Evolutionary conservation across 2,888 invertebrate genomes (phyloP).

Genomic region (Ormyrus rosae): DNA sequence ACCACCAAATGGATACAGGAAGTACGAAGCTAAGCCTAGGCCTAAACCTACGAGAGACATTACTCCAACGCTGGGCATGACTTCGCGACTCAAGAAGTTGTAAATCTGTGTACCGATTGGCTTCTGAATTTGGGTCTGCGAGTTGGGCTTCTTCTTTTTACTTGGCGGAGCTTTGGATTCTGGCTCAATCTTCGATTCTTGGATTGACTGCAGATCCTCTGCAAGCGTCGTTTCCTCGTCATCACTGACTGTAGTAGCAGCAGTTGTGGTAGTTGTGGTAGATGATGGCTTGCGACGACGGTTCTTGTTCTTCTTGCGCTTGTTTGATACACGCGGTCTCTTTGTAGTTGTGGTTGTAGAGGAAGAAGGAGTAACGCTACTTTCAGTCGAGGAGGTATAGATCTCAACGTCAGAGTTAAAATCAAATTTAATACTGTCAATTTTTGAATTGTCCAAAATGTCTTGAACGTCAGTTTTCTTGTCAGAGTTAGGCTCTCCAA

Average conservation of each 20-base stretch:
- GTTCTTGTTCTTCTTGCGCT: slow-evolving; percentile 77
- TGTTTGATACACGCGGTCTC: slow-evolving; percentile 76
- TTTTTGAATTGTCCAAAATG: slow-evolving; percentile 75
- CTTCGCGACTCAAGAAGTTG: slow-evolving; percentile 86
- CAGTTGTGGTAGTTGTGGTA: slow-evolving; percentile 65
- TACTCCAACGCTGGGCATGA: slow-evolving; percentile 88
- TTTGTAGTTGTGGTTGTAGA: slow-evolving; percentile 76
- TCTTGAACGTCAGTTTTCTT: slow-evolving; percentile 73
- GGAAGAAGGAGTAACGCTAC: slow-evolving; percentile 52
- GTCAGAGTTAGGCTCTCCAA: slow-evolving; percentile 61
- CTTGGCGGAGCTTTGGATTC: slow-evolving; percentile 69
- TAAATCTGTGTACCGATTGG: slow-evolving; percentile 86
- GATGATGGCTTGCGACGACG: slow-evolving; percentile 79
- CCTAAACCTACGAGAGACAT: slow-evolving; percentile 84
- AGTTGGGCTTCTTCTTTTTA: slow-evolving; percentile 77
- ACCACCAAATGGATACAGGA: slow-evolving; percentile 85
- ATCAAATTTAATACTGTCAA: slow-evolving; percentile 67
- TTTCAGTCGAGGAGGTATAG: slow-evolving; percentile 71
- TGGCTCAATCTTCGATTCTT: slow-evolving; percentile 74
- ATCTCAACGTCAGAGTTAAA: slow-evolving; percentile 73
- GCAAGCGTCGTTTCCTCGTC: slow-evolving; percentile 35
- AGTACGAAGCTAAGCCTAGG: slow-evolving; percentile 86
- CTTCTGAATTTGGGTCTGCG: slow-evolving; percentile 73
- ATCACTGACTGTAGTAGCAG: slow-evolving; percentile 50
- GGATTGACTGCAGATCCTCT: slow-evolving; percentile 56